Base-by-base conservation (phyloP, 2,797 vertebrate species). In the Macropus fuliginosus region DNA sequence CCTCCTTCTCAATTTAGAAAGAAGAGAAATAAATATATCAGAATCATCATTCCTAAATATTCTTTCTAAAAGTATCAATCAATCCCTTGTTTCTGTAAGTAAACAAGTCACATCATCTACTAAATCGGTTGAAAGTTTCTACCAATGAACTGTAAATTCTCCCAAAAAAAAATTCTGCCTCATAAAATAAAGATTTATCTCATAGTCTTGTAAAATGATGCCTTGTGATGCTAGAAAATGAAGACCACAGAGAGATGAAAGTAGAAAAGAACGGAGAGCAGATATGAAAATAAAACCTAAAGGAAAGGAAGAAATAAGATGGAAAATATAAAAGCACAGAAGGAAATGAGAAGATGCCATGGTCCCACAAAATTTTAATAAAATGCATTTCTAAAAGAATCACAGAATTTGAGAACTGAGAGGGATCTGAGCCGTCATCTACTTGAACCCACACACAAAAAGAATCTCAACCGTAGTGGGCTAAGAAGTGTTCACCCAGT, bases 231-330 rank as follows among this genome's bases (percentile, higher is more conserved):
- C 56, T 92, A 92, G 74, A 89, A 92, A 91, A 91, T 50, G 92
- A 94, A 95, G 66, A 91, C 12, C 56, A 95, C 16, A 93, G 6
- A 40, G 57, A 94, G 92, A 95, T 16, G 87, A 31, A 96, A 91
- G 96, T 4, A 21, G 9, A 96, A 94, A 50, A 46, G 93, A 89
- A 91, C 8, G 10, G 93, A 46, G 91, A 52, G 40, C 50, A 93
- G 50, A 90, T 81, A 92, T 9, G 91, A 93, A 87, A 13, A 59
- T 0, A 5, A 91, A 91, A 95, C 93, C 54, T 59, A 94, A 81
- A 46, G 2, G 1, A 16, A 74, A 29, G 29, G 40, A 93, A 62
- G 81, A 92, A 95, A 92, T 10, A 0, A 52, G 13, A 54, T 27
- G 4, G 13, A 66, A 92, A 66, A 46, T 18, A 55, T 21, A 62